Base-by-base conservation (phyloP, 2,888 invertebrate genomes). In the Drosophila monieri region DNA sequence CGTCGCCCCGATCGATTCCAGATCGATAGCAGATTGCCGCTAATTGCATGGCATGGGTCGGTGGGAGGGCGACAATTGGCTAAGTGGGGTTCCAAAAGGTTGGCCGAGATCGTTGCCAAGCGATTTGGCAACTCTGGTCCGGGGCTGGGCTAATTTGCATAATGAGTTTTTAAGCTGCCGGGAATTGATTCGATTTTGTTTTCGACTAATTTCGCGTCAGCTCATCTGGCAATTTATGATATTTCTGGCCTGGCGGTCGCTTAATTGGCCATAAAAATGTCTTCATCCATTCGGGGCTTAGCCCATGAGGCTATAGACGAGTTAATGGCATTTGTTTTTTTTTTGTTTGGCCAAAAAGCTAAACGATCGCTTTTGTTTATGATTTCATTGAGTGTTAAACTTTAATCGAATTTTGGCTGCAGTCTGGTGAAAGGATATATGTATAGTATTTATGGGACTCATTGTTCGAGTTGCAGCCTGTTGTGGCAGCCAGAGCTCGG, bases 261-360 rank as follows among this genome's bases (percentile, higher is more conserved):
- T 85, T 86, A 88, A 86, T 86, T 87, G 89, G 73, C 81, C 59
- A 88, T 87, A 87, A 88, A 86, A 88, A 85, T 79, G 88, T 85
- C 85, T 88, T 87, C 79, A 88, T 85, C 59, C 54, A 65, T 74
- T 74, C 56, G 37, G 73, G 64, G 53, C 65, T 73, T 72, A 73
- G 61, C 54, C 54, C 1, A n/a, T n/a, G n/a, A 8, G 8, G 27
- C 27, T 48, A 21, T 32, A 44, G 58, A 14, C 10, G 25, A 41
- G 44, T 44, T 64, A 65, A 65, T 46, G 10, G 51, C 43, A 21
- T 62, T 49, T 62, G 62, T 8, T 49, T 44, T 49, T 44, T 59
- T 35, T 8, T 49, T 44, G 43, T 44, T 59, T 35, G 15, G n/a
- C 23, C 4, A 18, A 47, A 30, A 10, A 32, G 6, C 32, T 41